These are phyloP conservation scores for Eulithis prunata DNA, from an alignment of 2,888 invertebrate species.

Conservation along the genomic window DNA sequence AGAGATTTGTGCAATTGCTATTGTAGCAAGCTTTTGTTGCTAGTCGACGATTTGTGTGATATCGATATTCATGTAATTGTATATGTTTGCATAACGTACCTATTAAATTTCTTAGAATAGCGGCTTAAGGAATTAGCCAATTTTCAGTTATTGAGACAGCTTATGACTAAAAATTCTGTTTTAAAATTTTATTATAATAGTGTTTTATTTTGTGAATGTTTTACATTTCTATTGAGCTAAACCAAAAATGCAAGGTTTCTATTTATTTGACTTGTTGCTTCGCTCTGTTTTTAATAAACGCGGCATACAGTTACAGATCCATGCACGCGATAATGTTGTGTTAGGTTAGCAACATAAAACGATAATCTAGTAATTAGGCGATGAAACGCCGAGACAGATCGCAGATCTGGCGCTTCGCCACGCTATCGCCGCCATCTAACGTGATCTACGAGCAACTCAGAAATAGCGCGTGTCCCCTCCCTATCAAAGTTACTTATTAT, in stretches of 20 bases:
- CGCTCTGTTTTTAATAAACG: constrained; percentile 10
- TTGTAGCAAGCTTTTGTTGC: constrained; percentile 63
- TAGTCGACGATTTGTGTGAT: constrained; percentile 52
- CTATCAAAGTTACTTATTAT: constrained; percentile 31
- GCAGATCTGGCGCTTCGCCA: constrained; percentile 77
- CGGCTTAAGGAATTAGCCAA: background rate
- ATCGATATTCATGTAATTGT: constrained; percentile 49
- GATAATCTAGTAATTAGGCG: constrained; percentile 67
- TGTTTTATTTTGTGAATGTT: too few relatives aligned
- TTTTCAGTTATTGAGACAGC: background rate
- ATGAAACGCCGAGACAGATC: constrained; percentile 62
- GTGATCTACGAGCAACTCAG: constrained; percentile 71
- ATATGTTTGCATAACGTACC: constrained; percentile 38
- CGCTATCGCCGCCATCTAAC: constrained; percentile 76
- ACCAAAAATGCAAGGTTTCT: background rate
- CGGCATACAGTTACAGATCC: constrained; percentile 31
- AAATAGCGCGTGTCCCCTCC: constrained; percentile 53
- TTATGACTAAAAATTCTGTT: too few relatives aligned
- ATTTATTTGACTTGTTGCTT: constrained; percentile 3
- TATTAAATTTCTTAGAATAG: constrained; percentile 37
- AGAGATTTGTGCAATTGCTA: constrained; percentile 71
- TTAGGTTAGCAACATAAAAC: constrained; percentile 53
- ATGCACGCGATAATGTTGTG: constrained; percentile 37
- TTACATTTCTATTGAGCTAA: too few relatives aligned
- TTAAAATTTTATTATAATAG: too few relatives aligned